phyloP scores from a whole-genome alignment of 2,113 vertebrate genomes.

The Corapipo altera region DNA sequence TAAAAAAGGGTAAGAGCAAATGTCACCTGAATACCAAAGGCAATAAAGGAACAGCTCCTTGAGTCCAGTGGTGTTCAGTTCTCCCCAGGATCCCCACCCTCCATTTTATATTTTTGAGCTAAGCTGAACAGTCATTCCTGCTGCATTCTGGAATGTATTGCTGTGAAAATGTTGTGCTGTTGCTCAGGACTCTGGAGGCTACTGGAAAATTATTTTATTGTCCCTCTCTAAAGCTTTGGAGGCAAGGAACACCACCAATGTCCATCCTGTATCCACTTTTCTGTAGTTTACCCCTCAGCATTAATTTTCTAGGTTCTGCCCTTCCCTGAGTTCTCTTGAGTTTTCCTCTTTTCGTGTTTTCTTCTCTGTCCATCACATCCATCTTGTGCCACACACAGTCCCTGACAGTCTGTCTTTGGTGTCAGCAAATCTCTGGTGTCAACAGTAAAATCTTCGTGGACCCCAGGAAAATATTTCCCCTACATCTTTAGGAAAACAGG shows the following conservation, averaged over 20 bases:
- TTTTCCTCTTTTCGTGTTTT: neutral
- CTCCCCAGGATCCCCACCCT: neutral
- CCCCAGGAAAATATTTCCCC: neutral
- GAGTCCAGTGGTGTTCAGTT: constrained; percentile 11
- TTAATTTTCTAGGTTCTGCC: neutral
- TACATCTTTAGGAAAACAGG: neutral
- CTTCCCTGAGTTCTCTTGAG: neutral
- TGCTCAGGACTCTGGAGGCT: neutral
- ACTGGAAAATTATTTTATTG: neutral
- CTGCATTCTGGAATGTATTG: neutral
- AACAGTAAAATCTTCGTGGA: neutral
- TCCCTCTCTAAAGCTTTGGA: neutral
- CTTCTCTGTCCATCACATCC: neutral
- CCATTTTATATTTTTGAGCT: neutral
- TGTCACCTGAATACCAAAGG: constrained; percentile 60
- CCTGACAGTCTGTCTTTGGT: neutral
- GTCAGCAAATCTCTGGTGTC: neutral
- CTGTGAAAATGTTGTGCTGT: neutral
- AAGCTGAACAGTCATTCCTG: neutral
- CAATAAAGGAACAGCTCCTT: constrained; percentile 14
- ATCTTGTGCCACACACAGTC: neutral
- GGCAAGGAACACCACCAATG: neutral
- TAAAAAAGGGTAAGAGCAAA: constrained; percentile 47
- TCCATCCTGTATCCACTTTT: neutral
- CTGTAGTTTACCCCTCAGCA: neutral